Conservation (phyloP, 2,113 vertebrate species). For the Salvator merianae region DNA sequence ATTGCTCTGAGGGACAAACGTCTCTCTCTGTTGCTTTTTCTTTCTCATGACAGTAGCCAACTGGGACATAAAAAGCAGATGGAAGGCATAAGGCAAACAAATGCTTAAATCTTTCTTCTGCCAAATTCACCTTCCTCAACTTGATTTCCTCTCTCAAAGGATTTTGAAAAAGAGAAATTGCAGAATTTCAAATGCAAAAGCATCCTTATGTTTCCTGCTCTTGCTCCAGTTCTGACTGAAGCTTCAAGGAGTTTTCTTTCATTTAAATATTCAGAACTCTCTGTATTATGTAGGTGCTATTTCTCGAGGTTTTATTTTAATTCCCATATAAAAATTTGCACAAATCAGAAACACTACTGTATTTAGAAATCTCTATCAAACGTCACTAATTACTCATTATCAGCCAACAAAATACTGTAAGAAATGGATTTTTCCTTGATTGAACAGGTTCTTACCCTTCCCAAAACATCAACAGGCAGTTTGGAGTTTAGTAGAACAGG, state of each 20-base stretch:
- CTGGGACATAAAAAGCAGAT: background rate
- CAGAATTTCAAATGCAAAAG: background rate
- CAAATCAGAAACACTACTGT: background rate
- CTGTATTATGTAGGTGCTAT: background rate
- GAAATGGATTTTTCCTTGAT: background rate
- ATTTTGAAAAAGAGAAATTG: background rate
- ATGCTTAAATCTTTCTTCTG: background rate
- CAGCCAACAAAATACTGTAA: background rate
- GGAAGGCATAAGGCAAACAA: too few species aligned
- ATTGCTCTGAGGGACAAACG: background rate
- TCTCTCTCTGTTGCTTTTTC: background rate
- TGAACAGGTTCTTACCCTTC: slow-evolving; percentile 82
- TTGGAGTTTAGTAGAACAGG: slow-evolving; percentile 98
- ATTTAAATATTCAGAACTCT: background rate
- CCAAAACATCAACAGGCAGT: slow-evolving; percentile 94
- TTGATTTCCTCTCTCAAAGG: background rate
- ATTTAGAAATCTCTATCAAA: background rate
- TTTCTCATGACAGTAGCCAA: background rate
- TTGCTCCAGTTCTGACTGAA: background rate
- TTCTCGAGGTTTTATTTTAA: background rate
- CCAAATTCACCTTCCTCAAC: background rate
- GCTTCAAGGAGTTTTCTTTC: background rate
- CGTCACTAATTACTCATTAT: background rate
- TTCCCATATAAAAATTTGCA: background rate
- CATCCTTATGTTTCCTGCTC: background rate